Conservation (phyloP, 2,888 invertebrate genomes). For the Dicyrtoma fusca region DNA sequence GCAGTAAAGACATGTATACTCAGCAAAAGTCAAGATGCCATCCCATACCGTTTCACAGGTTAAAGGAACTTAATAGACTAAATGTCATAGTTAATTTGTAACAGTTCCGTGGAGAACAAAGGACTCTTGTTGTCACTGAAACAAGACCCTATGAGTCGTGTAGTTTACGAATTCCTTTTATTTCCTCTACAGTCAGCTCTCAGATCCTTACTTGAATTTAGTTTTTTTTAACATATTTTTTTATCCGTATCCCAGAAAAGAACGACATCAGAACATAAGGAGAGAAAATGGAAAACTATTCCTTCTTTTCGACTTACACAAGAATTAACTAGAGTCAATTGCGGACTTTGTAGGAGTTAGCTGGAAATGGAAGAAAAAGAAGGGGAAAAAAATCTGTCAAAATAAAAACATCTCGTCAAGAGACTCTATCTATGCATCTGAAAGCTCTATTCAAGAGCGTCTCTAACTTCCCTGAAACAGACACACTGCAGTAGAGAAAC, state of each 20-base stretch:
- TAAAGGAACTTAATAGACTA: not conserved
- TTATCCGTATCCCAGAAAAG: not conserved
- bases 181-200: not conserved
- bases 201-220: not conserved
- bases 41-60: not conserved
- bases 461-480: not conserved
- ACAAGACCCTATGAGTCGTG: conserved; percentile 27
- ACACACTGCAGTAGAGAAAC: not conserved
- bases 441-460: no score
- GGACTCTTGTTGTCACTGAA: conserved; percentile 17
- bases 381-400: no score
- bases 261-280: not conserved
- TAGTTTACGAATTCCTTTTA: conserved; percentile 14
- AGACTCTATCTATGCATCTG: no score
- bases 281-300: not conserved
- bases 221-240: not conserved
- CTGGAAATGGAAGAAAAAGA: no score
- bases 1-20: no score
- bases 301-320: not conserved
- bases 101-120: conserved; percentile 18
- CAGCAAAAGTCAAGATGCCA: not conserved
- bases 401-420: no score
- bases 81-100: conserved; percentile 34
- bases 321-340: no score
- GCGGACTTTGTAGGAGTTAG: no score